phyloP scores from a whole-genome alignment of 2,113 vertebrate genomes.

The Meleagris gallopavo region DNA sequence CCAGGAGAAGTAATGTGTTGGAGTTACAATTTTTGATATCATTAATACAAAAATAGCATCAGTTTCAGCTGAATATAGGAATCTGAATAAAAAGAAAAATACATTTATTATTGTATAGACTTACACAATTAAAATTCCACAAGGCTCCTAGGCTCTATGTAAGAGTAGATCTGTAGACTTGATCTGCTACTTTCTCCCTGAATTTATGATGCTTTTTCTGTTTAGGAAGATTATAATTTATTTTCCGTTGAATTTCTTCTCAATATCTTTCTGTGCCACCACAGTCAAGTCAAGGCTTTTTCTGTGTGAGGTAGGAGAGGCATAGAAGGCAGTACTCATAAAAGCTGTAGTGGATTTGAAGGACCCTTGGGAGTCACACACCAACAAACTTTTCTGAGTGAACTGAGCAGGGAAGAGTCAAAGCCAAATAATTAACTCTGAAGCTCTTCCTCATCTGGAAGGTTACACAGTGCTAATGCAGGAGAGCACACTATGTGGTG shows the following conservation, averaged over 20 bases:
- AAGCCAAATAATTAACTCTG: not conserved
- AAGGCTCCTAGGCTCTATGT: not conserved
- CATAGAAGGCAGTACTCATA: rapidly evolving
- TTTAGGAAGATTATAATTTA: not conserved
- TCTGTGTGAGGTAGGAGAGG: not conserved
- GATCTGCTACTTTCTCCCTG: not conserved
- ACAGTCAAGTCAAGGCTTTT: not conserved
- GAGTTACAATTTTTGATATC: not conserved
- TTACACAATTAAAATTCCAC: not conserved
- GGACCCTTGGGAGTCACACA: not conserved
- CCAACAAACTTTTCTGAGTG: not conserved
- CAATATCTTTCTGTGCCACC: not conserved
- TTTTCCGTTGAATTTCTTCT: not conserved
- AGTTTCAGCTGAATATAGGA: conserved; percentile 7
- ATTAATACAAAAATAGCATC: not conserved
- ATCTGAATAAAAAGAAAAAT: not conserved
- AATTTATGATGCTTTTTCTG: not conserved
- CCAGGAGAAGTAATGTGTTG: not conserved
- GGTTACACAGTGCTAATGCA: not conserved
- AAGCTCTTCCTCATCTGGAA: not conserved
- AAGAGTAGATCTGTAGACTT: not conserved
- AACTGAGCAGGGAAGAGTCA: not conserved
- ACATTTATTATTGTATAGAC: not conserved
- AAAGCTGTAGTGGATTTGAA: not conserved
- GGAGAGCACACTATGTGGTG: rapidly evolving